Evolutionary conservation across 2,113 vertebrate genomes (phyloP).

Genomic region (Euleptes europaea): DNA sequence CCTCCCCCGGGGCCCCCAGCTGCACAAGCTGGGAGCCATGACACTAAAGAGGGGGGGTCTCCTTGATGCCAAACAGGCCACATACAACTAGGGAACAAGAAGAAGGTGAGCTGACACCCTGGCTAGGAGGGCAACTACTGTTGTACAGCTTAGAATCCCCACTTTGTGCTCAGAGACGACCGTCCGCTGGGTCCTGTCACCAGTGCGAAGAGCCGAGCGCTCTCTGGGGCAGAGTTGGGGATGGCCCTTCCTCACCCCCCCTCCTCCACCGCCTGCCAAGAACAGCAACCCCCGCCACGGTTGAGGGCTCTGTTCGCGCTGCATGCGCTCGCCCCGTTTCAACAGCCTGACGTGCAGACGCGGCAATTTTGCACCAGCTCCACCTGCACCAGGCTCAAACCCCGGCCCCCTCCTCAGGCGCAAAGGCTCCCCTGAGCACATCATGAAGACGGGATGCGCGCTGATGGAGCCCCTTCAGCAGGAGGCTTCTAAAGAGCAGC

Average conservation of each 20-base stretch:
- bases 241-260: background rate
- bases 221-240: background rate
- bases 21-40: no score
- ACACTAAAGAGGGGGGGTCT: no score
- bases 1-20: no score
- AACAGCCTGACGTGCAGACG: conserved; percentile 9
- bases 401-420: background rate
- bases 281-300: conserved; percentile 14
- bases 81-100: no score
- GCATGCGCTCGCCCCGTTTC: background rate
- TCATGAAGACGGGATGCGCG: rapidly evolving
- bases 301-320: background rate
- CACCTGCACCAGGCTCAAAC: background rate
- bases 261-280: background rate
- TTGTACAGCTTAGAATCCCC: no score
- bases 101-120: no score
- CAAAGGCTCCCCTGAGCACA: rapidly evolving
- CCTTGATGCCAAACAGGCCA: no score
- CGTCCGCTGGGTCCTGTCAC: no score
- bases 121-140: no score
- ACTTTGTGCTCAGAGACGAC: no score
- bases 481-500: rapidly evolving
- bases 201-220: no score
- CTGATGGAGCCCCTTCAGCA: rapidly evolving
- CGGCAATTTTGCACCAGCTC: background rate